Evolutionary conservation across 1,140 invertebrate genomes (phyloP), one percentile per base, ranked within the genome.

Genomic region (Aphelenchoides fujianensis): DNA sequence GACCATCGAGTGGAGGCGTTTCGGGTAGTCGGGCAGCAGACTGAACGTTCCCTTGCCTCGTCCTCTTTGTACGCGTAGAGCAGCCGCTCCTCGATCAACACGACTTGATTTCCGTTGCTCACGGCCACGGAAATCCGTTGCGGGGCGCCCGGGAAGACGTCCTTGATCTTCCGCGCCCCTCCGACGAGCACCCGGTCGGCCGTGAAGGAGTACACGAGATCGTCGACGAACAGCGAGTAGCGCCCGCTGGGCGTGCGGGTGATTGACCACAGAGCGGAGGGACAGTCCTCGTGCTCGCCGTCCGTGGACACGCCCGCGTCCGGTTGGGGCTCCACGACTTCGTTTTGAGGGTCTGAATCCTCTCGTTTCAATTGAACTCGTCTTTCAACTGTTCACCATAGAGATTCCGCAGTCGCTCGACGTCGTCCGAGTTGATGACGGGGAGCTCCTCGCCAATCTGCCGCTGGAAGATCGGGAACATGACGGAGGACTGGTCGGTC

Each of bases 391-490:
- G 5, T 23, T 59, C 57, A 77, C 77, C 73, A 52, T 77, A 77
- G 48, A 77, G 67, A 23, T 36, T 68, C 16, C 75, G 61, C 35
- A 77, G 30, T 32, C 64, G 36, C 37, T 80, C 78, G 37, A 77
- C 75, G 41, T 77, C 75, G 66, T 77, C 75, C 32, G 27, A 48
- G 12, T 41, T 78, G 36, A 77, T 80, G 2, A 79, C 72, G 0
- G 75, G 77, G 7, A 77, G 48, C 61, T 70, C 79, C 27, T 75
- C 74, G 0, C 75, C 78, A 16, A 31, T 23, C 3, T 41, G 19
- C 28, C 77, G 55, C 55, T 77, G 73, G 53, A 77, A 78, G 19
- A 77, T 62, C n/a, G 75, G 75, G 48, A 76, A 80, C 75, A 77
- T 77, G 7, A 77, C 78, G 28, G 76, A 77, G 48, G 64, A 7